Conservation (phyloP, 2,888 invertebrate genomes). For the Tethea ocularis region DNA sequence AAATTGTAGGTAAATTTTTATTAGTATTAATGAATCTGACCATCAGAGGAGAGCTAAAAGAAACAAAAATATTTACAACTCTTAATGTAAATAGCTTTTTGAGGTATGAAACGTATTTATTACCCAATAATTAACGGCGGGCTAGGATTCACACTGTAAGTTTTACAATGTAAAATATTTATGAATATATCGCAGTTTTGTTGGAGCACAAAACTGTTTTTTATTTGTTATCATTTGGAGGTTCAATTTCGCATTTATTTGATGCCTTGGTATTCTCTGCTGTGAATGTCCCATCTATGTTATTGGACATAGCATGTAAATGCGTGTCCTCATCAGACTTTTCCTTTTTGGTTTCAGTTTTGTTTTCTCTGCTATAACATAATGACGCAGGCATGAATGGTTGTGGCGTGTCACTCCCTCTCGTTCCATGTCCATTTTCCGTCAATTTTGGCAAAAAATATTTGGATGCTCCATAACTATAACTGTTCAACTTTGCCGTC, state of each 20-base stretch:
- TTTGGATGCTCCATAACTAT: conserved; percentile 49
- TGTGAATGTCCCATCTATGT: conserved; percentile 19
- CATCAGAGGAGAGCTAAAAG: too few species aligned
- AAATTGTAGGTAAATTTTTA: too few species aligned
- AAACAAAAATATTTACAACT: too few species aligned
- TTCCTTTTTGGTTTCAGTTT: conserved; percentile 29
- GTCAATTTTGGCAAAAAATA: conserved; percentile 40
- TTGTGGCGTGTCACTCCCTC: conserved; percentile 24
- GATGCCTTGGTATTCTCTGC: conserved; percentile 29
- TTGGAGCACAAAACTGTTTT: conserved; percentile 7
- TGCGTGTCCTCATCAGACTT: conserved; percentile 23
- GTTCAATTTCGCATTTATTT: conserved; percentile 16
- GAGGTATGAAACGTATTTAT: too few species aligned
- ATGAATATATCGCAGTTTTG: too few species aligned
- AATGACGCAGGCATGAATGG: conserved; percentile 22
- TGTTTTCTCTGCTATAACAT: conserved; percentile 27
- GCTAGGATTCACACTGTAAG: too few species aligned
- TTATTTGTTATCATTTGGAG: conserved; percentile 18
- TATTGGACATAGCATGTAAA: conserved; percentile 23
- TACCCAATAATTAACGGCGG: too few species aligned
- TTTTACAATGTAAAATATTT: too few species aligned
- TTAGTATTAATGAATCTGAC: too few species aligned
- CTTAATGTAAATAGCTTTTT: too few species aligned
- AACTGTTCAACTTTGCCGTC: conserved; percentile 43
- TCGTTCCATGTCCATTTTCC: conserved; percentile 32